Base-by-base conservation (phyloP, 1,140 invertebrate species). In the Anastatus disparis region DNA sequence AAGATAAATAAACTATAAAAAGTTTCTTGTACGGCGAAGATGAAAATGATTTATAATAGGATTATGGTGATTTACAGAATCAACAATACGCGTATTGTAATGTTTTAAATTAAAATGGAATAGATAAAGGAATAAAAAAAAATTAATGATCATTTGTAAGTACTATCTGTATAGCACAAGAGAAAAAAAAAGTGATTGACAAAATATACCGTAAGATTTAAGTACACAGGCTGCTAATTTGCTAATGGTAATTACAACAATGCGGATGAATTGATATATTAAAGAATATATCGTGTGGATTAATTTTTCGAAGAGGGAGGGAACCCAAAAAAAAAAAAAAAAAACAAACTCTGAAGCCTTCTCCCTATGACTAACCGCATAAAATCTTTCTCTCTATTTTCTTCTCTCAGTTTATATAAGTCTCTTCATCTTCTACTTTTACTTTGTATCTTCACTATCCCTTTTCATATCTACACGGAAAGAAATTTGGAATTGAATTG, bases 141-240 rank as follows among this genome's bases (percentile, higher is more conserved):
- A 42, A 65, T 64, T 17, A 58, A 52, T 66, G 56, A 61, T 61
- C 66, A 70, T 55, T n/a, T 35, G 17, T 69, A 20, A 50, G 35
- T 55, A 48, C 35, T n/a, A n/a, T n/a, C n/a, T n/a, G n/a, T n/a
- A n/a, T n/a, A 63, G 44, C 50, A 58, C 55, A 31, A 62, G 12
- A 40, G 42, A 53, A n/a, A 13, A 2, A 20, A 61, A 61, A 62
- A 52, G 3, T 42, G 61, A 70, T 42, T 69, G 42, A 31, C 52
- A 61, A 58, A 61, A 44, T 44, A n/a, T 3, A 44, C 40, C 26
- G 31, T 38, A 69, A n/a, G n/a, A 38, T 44, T 22, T 61, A 61
- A 61, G 40, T 52, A 61, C 56, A 52, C 56, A 69, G 44, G 66
- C 66, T 69, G 66, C 56, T 69, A 69, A 61, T 69, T 61, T n/a